Evolutionary conservation across 2,888 invertebrate species (phyloP), one percentile per base, ranked within the genome.

Genomic region (Plebejus melissa): DNA sequence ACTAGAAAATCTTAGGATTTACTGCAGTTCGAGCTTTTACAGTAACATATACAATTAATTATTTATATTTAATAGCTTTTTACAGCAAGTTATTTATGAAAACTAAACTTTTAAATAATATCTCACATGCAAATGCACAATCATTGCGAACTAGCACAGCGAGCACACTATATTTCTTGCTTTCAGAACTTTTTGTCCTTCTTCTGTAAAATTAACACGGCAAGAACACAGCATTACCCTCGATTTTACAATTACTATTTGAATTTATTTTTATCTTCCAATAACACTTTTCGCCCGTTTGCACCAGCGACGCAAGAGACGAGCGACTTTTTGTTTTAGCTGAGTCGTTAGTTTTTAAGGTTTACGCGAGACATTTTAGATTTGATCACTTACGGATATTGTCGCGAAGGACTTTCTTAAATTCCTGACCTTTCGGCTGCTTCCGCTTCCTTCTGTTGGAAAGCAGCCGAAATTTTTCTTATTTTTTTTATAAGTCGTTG

Each of bases 91-190:
- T 28, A 1, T 3, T 65, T 65, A 65, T 65, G 60, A 32, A 3
- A 28, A 32, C 11, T 13, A 65, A 32, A 65, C 9, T 65, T 11
- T 11, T 5, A 16, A 65, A 22, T 22, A 22, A 65, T 65, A 65
- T 65, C 0, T 65, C 32, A 65, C 65, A 65, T 65, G 32, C 65
- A 65, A 65, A 65, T 36, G 65, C 65, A 65, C 65, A 32, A 65
- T 32, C 65, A 65, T 65, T 32, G 28, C 65, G 65, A 36, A 65
- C 65, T 32, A 16, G 65, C 65, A 65, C 65, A 65, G 65, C 65
- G 36, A 36, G 65, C 65, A 65, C 65, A 65, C 65, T 65, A 65
- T 65, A 11, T 36, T 65, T 65, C 32, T 28, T 65, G 32, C 65
- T 65, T 65, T 65, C 32, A 11, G 60, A 22, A 9, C 2, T 36